Base-by-base conservation (phyloP, 2,113 vertebrate species). In the Tauraco erythrolophus region DNA sequence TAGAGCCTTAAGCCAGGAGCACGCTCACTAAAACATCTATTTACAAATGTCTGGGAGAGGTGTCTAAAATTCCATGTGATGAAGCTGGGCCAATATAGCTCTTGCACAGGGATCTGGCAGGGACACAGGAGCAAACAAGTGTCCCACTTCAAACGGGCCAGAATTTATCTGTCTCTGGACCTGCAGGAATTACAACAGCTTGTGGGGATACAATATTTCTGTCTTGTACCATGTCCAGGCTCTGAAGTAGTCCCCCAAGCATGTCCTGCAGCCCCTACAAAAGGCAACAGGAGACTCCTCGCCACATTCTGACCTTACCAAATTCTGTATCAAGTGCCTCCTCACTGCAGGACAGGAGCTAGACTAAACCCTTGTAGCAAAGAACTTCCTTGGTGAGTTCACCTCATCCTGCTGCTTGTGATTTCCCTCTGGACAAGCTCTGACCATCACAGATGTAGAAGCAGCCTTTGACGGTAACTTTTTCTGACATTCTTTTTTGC, bases 81-180 rank as follows among this genome's bases (percentile, higher is more conserved):
- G 45, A 84, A 57, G 21, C 1, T 60, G 50, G 28, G 45, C 23
- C 23, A 89, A 37, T 4, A 46, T 8, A 85, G 45, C 33, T 79
- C 17, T 68, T 58, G n/a, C 39, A 43, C 1, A 1, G 4, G 24
- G 23, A 43, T 14, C 22, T n/a, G 10, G 25, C 35, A 72, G 33
- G 24, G 61, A 35, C 27, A 48, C 6, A 11, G 16, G 5, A 53
- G 27, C n/a, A 82, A 82, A 60, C 18, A 56, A 33, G 9, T 7
- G 22, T 41, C n/a, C 64, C 11, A 19, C 25, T 23, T 75, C 61
- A 75, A 76, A 74, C 0, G 0, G 31, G 46, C 9, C 41, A 41
- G 22, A 37, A 31, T 39, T 51, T 71, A 46, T 35, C 0, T 0
- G 33, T 46, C 28, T 50, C 33, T 10, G 23, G 56, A 82, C 22